Conservation (phyloP, 2,113 vertebrate species). For the Todiramphus chloris region DNA sequence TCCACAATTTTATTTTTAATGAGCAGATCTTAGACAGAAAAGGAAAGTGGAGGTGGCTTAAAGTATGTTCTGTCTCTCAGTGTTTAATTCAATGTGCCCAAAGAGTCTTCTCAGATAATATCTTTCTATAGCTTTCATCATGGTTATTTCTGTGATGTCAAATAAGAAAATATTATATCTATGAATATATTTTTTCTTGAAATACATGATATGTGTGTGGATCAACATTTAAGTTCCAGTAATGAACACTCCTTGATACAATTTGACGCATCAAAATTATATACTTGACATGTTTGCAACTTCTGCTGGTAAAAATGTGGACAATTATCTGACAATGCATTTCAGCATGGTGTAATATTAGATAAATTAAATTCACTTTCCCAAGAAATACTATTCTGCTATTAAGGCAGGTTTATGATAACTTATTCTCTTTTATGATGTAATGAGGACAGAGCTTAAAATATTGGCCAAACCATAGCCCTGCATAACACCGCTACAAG, state of each 20-base stretch:
- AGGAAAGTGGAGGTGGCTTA: not conserved
- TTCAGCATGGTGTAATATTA: not conserved
- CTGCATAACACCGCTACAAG: not conserved
- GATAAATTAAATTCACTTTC: not conserved
- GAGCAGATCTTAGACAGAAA: not conserved
- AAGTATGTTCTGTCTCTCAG: constrained; percentile 7
- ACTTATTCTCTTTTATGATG: not conserved
- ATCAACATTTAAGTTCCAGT: not conserved
- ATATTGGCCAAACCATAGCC: not conserved
- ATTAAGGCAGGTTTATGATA: not conserved
- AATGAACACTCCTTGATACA: not conserved
- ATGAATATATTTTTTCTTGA: not conserved
- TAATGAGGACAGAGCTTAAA: not conserved
- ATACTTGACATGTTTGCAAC: not conserved
- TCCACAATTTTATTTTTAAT: constrained; percentile 5
- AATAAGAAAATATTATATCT: not conserved
- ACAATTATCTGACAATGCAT: not conserved
- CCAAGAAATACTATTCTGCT: not conserved
- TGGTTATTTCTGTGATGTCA: not conserved
- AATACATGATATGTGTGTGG: not conserved
- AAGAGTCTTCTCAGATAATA: not conserved
- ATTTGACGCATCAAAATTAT: not conserved
- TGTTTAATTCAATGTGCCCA: not conserved
- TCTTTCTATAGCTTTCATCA: not conserved
- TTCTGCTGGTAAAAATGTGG: not conserved